These are phyloP conservation scores for Nezara viridula DNA, from an alignment of 2,888 invertebrate genomes.

Conservation along the genomic window DNA sequence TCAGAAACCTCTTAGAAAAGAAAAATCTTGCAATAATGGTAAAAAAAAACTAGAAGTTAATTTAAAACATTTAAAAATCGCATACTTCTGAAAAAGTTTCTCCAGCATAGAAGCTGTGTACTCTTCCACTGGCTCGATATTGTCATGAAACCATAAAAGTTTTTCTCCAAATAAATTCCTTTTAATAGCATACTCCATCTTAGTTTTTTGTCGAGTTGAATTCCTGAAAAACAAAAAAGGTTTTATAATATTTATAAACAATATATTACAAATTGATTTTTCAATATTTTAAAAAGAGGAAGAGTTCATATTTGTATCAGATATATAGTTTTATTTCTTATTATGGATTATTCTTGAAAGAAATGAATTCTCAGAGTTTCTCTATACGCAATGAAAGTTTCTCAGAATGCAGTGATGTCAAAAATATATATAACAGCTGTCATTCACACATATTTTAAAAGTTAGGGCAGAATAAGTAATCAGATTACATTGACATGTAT, in stretches of 20 bases:
- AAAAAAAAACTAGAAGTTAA: background rate
- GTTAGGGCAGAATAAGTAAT: too few species aligned
- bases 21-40: too few species aligned
- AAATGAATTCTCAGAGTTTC: too few species aligned
- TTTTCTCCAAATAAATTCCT: conserved; percentile 83
- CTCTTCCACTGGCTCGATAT: conserved; percentile 73
- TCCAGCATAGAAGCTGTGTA: conserved; percentile 76
- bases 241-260: too few species aligned
- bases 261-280: too few species aligned
- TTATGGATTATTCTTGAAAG: background rate
- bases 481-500: too few species aligned
- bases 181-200: conserved; percentile 78
- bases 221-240: conserved; percentile 68
- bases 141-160: conserved; percentile 82
- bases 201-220: conserved; percentile 74
- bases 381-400: too few species aligned
- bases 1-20: background rate
- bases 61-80: conserved; percentile 64
- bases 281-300: background rate
- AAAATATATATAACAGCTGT: too few species aligned
- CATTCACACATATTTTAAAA: too few species aligned
- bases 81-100: conserved; percentile 74
- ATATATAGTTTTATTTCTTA: background rate
- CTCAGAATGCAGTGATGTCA: too few species aligned
- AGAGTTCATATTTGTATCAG: background rate